Evolutionary conservation across 1,140 invertebrate species (phyloP).

Genomic region (Zaprionus taronus): DNA sequence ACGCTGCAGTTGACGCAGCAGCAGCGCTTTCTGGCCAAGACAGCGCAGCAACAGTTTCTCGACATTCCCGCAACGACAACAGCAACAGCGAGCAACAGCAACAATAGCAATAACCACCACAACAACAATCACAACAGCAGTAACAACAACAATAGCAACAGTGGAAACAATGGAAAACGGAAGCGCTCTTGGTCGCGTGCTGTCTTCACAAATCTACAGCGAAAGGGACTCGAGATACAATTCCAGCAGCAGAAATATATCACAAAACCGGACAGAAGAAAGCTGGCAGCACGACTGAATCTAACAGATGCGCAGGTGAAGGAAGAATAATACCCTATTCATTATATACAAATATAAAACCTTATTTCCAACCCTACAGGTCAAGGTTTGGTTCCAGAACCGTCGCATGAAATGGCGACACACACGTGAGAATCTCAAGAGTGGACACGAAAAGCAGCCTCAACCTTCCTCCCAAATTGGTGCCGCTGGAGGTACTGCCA

Average conservation of each 20-base stretch:
- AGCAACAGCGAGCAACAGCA: constrained; percentile 21
- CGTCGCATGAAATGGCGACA: constrained; percentile 97
- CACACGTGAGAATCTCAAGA: constrained; percentile 88
- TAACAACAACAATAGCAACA: constrained; percentile 10
- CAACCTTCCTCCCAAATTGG: constrained; percentile 27
- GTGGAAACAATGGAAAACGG: constrained; percentile 86
- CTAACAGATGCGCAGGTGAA: constrained; percentile 96
- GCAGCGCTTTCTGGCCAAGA: constrained; percentile 61
- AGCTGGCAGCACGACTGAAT: constrained; percentile 96
- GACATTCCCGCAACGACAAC: constrained; percentile 53
- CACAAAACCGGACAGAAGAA: constrained; percentile 97
- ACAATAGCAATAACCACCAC: constrained; percentile 15
- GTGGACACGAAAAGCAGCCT: constrained; percentile 74
- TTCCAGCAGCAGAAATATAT: constrained; percentile 99
- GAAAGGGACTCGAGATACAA: constrained; percentile 96
- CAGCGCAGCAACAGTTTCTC: constrained; percentile 41
- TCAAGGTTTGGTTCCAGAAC: constrained; percentile 98
- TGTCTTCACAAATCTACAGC: constrained; percentile 96
- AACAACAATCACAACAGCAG: constrained; percentile 13
- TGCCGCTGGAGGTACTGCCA: constrained; percentile 20
- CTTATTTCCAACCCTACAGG: constrained; percentile 85
- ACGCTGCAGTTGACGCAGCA: constrained; percentile 64
- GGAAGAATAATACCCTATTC: not conserved
- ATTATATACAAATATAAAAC: not conserved
- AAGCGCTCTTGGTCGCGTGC: constrained; percentile 97